phyloP scores from a whole-genome alignment of 2,888 invertebrate species.

The Tromatobia lineatoria region DNA sequence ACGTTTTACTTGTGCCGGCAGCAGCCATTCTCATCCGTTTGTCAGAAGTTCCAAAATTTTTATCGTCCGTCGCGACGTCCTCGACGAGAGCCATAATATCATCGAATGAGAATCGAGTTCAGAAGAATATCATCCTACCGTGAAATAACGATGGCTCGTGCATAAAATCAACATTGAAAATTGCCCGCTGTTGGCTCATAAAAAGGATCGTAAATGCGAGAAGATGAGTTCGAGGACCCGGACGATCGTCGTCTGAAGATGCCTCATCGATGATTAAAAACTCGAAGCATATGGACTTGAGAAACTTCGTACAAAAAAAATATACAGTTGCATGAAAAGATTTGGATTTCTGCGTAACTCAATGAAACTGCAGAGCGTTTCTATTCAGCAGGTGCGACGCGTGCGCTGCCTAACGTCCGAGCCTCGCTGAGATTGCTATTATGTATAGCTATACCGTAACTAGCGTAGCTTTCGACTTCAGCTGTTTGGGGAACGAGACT shows the following conservation, averaged over 20 bases:
- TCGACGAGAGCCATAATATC: neutral
- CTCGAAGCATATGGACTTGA: neutral
- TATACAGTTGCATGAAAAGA: neutral
- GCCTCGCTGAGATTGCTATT: slow-evolving; percentile 58
- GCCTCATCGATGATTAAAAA: slow-evolving; percentile 9
- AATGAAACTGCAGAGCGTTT: slow-evolving; percentile 31
- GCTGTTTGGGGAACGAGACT: slow-evolving; percentile 44
- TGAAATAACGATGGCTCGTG: slow-evolving; percentile 21
- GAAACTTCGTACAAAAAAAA: neutral
- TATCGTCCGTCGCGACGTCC: neutral
- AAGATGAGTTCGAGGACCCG: slow-evolving; percentile 19
- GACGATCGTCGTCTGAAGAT: neutral
- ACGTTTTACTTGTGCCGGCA: neutral
- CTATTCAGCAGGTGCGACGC: slow-evolving; percentile 65
- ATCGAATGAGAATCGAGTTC: slow-evolving; percentile 19
- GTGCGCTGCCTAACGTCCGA: slow-evolving; percentile 24
- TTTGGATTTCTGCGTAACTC: slow-evolving; percentile 24
- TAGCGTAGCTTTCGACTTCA: slow-evolving; percentile 37
- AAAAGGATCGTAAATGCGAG: slow-evolving; percentile 7
- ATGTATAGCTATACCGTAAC: slow-evolving; percentile 25
- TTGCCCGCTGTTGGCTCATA: slow-evolving; percentile 2
- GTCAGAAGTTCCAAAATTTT: neutral
- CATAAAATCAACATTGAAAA: slow-evolving; percentile 11
- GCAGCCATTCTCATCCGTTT: neutral
- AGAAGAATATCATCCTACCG: neutral